Percentiles rank a stretch among this genome's conserved stretches.
phyloP scores from a whole-genome alignment of 2,113 vertebrate genomes.

The Chrysochloris asiatica region DNA sequence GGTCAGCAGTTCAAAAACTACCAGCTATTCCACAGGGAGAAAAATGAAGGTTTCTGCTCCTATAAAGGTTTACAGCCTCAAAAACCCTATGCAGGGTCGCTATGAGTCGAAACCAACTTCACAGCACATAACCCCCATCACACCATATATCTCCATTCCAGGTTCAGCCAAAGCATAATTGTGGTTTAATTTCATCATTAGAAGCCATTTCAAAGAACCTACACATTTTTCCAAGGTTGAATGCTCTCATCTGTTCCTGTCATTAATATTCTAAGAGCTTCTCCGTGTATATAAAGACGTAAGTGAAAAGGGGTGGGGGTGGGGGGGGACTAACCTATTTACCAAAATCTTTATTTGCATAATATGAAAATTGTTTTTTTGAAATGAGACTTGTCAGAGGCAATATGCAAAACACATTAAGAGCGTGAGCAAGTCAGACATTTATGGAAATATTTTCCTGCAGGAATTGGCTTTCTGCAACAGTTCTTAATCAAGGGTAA shows the following conservation, averaged over 20 bases:
- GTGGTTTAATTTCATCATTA: conserved; percentile 53
- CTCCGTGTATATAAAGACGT: conserved; percentile 57
- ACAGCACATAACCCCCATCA: too few relatives aligned
- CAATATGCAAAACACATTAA: conserved; percentile 80
- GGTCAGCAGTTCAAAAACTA: too few relatives aligned
- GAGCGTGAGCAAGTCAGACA: conserved; percentile 71
- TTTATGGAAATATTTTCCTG: conserved; percentile 82
- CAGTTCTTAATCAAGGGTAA: conserved; percentile 81
- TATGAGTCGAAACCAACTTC: too few relatives aligned
- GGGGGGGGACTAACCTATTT: conserved; percentile 70
- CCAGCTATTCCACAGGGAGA: too few relatives aligned
- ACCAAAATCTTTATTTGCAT: conserved; percentile 79
- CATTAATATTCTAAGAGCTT: conserved; percentile 70
- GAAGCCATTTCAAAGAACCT: conserved; percentile 31
- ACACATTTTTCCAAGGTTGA: conserved; percentile 63
- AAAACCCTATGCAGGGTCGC: too few relatives aligned
- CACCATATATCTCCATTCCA: conserved; percentile 40
- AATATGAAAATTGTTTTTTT: conserved; percentile 79
- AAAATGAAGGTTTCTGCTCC: too few relatives aligned
- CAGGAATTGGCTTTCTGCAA: conserved; percentile 78
- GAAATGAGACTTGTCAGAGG: conserved; percentile 75
- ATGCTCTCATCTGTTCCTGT: conserved; percentile 54
- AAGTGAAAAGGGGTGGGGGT: background rate
- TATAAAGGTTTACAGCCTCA: too few relatives aligned
- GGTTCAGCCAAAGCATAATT: conserved; percentile 45